Percentiles rank a stretch among this genome's conserved stretches.
These are phyloP conservation scores for Myiagra hebetior DNA, from an alignment of 2,113 vertebrate species.

Conservation along the genomic window DNA sequence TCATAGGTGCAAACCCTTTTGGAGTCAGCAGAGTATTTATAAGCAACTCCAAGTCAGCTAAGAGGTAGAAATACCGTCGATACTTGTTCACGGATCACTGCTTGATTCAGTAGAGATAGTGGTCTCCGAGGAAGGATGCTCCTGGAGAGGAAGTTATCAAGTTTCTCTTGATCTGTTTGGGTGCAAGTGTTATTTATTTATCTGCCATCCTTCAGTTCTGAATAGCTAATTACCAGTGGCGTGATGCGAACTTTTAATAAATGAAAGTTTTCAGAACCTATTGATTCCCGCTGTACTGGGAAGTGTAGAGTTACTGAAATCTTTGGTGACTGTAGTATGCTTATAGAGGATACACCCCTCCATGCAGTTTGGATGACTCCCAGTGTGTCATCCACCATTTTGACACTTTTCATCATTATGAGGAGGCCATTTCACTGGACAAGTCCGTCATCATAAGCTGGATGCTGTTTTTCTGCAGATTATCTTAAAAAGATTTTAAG, in stretches of 20 bases:
- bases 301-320: neutral
- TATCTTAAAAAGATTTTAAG: neutral
- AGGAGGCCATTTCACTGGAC: neutral
- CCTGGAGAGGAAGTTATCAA: neutral
- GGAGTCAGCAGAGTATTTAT: neutral
- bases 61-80: neutral
- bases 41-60: neutral
- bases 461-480: neutral
- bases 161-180: neutral
- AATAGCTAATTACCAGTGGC: neutral
- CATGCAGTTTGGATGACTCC: neutral
- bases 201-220: neutral
- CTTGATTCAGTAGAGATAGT: neutral
- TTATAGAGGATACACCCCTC: neutral
- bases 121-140: neutral
- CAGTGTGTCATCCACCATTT: neutral
- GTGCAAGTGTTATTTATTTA: neutral
- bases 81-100: neutral
- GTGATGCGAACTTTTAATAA: neutral
- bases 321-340: neutral
- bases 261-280: neutral
- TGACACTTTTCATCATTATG: neutral
- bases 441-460: neutral
- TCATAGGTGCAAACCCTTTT: neutral
- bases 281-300: neutral